These are phyloP conservation scores for Brienomyrus longianalis DNA, from an alignment of 2,113 vertebrate species.

Conservation along the genomic window DNA sequence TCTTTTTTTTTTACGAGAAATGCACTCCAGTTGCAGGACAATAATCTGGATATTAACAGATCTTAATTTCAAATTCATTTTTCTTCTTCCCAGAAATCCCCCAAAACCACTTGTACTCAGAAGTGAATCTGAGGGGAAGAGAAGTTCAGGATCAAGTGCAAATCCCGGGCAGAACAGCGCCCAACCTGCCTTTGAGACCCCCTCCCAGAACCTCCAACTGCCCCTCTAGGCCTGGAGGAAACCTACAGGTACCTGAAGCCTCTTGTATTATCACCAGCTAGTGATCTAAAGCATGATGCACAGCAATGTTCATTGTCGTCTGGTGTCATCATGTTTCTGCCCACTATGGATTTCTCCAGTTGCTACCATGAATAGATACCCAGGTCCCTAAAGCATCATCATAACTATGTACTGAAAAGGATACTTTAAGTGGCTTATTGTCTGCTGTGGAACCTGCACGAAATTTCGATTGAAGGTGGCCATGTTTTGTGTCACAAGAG, in stretches of 20 bases:
- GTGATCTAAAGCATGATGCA: neutral
- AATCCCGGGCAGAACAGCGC: neutral
- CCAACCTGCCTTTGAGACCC: conserved; percentile 33
- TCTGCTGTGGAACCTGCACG: neutral
- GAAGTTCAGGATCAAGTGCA: neutral
- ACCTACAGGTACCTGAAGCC: neutral
- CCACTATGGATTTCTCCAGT: neutral
- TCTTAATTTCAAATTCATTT: neutral
- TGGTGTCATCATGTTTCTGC: neutral
- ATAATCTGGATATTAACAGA: neutral
- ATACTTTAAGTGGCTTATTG: neutral
- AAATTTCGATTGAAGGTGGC: neutral
- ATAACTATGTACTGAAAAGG: neutral
- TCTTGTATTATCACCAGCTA: neutral
- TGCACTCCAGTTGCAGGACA: neutral
- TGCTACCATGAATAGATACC: neutral
- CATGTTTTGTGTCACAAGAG: neutral
- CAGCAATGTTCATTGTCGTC: neutral
- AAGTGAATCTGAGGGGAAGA: conserved; percentile 40
- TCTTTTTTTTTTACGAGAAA: neutral
- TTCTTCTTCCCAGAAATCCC: neutral
- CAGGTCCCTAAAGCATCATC: neutral
- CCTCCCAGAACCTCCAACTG: conserved; percentile 14
- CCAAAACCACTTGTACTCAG: conserved; percentile 38
- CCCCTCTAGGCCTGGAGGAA: neutral